Base-by-base conservation (phyloP, 2,797 vertebrate genomes). In the Gorsachius magnificus region DNA sequence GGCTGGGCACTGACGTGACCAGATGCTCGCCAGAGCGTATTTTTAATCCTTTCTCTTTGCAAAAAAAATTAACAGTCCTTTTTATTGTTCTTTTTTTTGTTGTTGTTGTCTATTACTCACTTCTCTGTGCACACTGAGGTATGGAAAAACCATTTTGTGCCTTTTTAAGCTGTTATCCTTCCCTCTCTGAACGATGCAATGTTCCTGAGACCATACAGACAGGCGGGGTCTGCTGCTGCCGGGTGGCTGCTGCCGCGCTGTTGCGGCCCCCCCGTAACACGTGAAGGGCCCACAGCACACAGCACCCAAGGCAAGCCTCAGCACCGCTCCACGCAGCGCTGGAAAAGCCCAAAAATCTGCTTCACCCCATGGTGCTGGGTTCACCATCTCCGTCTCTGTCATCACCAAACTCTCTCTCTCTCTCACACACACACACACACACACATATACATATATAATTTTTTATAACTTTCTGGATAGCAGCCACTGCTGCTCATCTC, bases 221-320 rank as follows among this genome's bases (percentile, higher is more conserved):
- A 22, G 56, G 4, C 3, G 6, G 29, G 13, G 10, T 18, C 61
- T 38, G 8, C 54, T 38, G 77, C 46, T 54, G 33, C 43, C 14
- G n/a, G 57, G 45, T 6, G 9, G 63, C 51, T 45, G 56, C 76
- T 43, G 56, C 66, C 26, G 16, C 19, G 11, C 60, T 33, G 21
- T 12, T 8, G n/a, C 56, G 53, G 36, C 45, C 56, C 50, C 21
- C 41, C 5, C 9, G 19, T 1, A 41, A 31, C 21, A 19, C 3
- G 0, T 4, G 17, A 35, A 1, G 13, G 2, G 7, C 2, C 2
- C 0, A 1, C 35, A 33, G 19, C 3, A 14, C 0, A 10, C 7
- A 20, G 54, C 61, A 19, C 50, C 7, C 1, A n/a, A 16, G 16
- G 8, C 33, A 10, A 22, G 41, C 5, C 3, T 6, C 35, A 57